These are phyloP conservation scores for Tillus elongatus DNA, from an alignment of 2,888 invertebrate species.

Conservation along the genomic window DNA sequence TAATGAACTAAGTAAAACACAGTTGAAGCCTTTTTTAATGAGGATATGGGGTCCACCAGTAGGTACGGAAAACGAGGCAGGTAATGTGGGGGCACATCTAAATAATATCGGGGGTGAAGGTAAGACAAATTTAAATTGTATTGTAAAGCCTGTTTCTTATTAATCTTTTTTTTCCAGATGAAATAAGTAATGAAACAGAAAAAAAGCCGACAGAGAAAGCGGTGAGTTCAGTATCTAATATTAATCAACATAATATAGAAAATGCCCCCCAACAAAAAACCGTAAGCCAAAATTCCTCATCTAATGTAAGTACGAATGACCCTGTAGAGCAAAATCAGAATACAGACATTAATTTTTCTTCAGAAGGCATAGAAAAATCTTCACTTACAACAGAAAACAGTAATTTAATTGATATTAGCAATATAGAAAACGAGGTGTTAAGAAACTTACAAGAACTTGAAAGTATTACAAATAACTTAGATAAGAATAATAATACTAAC, in stretches of 20 bases:
- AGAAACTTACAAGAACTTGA: slow-evolving; percentile 29
- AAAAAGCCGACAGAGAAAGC: slow-evolving; percentile 10
- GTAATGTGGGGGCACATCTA: slow-evolving; percentile 39
- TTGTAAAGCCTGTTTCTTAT: neutral
- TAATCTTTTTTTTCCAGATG: slow-evolving; percentile 6
- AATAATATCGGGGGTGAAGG: slow-evolving; percentile 36
- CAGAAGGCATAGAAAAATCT: slow-evolving; percentile 3
- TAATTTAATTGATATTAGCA: too few relatives aligned
- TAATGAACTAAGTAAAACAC: slow-evolving; percentile 62
- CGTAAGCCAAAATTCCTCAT: neutral
- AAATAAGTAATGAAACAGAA: slow-evolving; percentile 1
- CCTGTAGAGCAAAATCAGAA: neutral
- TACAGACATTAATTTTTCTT: slow-evolving; percentile 1
- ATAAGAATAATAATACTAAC: slow-evolving; percentile 13
- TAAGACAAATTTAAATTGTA: slow-evolving; percentile 28
- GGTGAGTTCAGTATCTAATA: slow-evolving; percentile 13
- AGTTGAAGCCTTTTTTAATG: slow-evolving; percentile 71
- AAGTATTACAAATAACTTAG: slow-evolving; percentile 23
- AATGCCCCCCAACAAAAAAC: neutral
- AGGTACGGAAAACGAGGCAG: slow-evolving; percentile 58
- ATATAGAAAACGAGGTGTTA: slow-evolving; percentile 28
- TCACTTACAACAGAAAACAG: too few relatives aligned
- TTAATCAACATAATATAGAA: neutral
- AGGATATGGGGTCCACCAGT: slow-evolving; percentile 69
- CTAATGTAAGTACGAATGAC: slow-evolving; percentile 1